Percentiles rank a stretch among this genome's conserved stretches.
Conservation (phyloP, 1,140 invertebrate genomes). For the Drosophila mauritiana region DNA sequence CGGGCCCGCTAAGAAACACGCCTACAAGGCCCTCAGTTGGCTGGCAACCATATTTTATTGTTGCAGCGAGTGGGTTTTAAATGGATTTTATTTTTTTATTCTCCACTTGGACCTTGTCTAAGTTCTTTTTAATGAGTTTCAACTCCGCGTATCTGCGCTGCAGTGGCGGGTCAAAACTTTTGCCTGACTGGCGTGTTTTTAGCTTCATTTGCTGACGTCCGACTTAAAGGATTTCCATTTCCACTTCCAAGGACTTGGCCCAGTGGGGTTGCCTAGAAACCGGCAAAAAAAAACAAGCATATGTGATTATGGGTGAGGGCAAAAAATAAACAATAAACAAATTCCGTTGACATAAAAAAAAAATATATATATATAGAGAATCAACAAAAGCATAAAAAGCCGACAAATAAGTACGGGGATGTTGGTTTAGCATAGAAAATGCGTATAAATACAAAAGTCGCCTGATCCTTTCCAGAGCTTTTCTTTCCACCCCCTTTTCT, state of each 20-base stretch:
- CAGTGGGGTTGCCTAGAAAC: conserved; percentile 31
- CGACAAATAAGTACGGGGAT: conserved; percentile 66
- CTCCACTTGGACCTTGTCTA: conserved; percentile 48
- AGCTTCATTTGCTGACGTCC: conserved; percentile 37
- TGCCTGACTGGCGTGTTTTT: conserved; percentile 27
- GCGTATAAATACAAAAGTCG: conserved; percentile 58
- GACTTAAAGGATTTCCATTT: conserved; percentile 30
- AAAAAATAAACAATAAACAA: conserved; percentile 53
- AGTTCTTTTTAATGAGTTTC: conserved; percentile 69
- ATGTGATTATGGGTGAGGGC: conserved; percentile 11
- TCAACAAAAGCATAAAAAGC: conserved; percentile 71
- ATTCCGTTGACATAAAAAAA: conserved; percentile 69
- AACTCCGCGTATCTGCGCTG: conserved; percentile 62
- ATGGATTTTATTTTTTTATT: conserved; percentile 48
- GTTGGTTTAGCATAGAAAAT: conserved; percentile 79
- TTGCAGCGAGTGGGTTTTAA: conserved; percentile 61
- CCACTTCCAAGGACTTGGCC: conserved; percentile 27
- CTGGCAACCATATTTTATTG: conserved; percentile 59
- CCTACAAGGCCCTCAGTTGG: conserved; percentile 54
- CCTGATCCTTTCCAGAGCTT: conserved; percentile 25
- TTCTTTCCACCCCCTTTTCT: conserved; percentile 9
- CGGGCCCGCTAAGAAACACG: conserved; percentile 35
- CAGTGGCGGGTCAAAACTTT: conserved; percentile 59
- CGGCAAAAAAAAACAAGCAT: conserved; percentile 16
- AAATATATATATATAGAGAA: conserved; percentile 41